These are phyloP conservation scores for Plotosus lineatus DNA, from an alignment of 2,113 vertebrate genomes.

Conservation along the genomic window DNA sequence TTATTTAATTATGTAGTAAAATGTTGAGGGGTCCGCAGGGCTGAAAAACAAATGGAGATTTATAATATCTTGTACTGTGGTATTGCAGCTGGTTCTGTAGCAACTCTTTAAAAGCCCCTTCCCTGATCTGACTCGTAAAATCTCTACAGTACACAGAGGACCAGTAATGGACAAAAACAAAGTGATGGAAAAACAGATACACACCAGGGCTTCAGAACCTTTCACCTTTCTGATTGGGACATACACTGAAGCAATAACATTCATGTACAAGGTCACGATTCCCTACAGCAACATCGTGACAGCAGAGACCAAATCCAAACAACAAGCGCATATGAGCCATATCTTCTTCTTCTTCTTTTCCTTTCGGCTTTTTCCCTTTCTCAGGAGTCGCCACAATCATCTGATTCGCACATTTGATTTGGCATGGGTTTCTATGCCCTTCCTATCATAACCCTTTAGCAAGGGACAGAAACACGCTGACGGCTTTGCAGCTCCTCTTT, in stretches of 20 bases:
- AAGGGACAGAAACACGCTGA: too few relatives aligned
- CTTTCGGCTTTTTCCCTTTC: too few relatives aligned
- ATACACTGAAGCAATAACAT: not conserved
- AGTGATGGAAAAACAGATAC: not conserved
- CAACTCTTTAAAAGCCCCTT: not conserved
- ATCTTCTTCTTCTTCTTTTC: too few relatives aligned
- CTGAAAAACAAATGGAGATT: slow-evolving; percentile 16
- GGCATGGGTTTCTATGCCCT: too few relatives aligned
- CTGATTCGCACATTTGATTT: too few relatives aligned
- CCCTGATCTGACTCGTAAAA: not conserved
- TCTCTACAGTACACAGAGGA: not conserved
- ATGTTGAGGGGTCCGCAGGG: not conserved
- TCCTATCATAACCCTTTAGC: too few relatives aligned
- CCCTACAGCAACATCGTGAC: too few relatives aligned
- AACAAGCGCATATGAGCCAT: too few relatives aligned
- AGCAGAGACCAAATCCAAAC: too few relatives aligned
- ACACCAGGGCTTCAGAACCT: not conserved
- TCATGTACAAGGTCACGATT: not conserved
- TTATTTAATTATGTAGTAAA: slow-evolving; percentile 5
- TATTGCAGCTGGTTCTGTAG: not conserved
- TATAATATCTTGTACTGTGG: not conserved
- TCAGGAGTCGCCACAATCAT: too few relatives aligned
- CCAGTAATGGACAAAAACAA: slow-evolving; percentile 1
- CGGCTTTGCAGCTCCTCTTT: too few relatives aligned
- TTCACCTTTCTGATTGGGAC: not conserved